A percentile compares a stretch with the other conserved stretches of the same genome.
These are phyloP conservation scores for Pyrochroa serraticornis DNA, from an alignment of 2,888 invertebrate genomes.

Conservation along the genomic window DNA sequence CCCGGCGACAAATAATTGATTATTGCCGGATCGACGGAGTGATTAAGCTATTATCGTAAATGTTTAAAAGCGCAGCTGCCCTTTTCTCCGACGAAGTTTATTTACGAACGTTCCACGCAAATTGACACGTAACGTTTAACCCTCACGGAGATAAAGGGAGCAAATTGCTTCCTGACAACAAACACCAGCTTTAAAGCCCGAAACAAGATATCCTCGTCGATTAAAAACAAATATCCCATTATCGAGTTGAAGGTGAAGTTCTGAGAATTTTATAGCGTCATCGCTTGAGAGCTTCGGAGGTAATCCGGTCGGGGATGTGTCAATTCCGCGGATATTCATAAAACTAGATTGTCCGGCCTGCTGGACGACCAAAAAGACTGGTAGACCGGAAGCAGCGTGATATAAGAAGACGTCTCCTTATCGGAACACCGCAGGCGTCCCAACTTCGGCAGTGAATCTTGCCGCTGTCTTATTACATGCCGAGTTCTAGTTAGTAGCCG, in stretches of 20 bases:
- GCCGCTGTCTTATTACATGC: conserved; percentile 50
- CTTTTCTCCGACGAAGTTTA: neutral
- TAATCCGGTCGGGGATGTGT: neutral
- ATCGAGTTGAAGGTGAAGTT: neutral
- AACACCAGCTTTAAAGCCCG: neutral
- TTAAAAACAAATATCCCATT: neutral
- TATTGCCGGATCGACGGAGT: conserved; percentile 14
- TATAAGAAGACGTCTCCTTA: conserved; percentile 46
- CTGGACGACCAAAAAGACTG: conserved; percentile 1
- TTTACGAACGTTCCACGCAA: neutral
- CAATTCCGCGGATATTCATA: conserved; percentile 26
- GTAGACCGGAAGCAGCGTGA: conserved; percentile 30
- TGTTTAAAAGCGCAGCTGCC: conserved; percentile 5
- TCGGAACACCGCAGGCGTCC: conserved; percentile 45
- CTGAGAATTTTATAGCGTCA: neutral
- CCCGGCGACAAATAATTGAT: conserved; percentile 20
- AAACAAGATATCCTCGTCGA: neutral
- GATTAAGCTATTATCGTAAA: conserved; percentile 18
- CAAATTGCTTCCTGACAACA: neutral
- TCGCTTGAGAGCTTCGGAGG: neutral
- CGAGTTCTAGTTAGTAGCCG: conserved; percentile 49
- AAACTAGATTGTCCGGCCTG: conserved; percentile 28
- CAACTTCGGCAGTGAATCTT: conserved; percentile 51
- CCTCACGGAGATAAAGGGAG: neutral
- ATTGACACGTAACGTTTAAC: neutral